phyloP scores from a whole-genome alignment of 2,113 vertebrate genomes.

The Podarcis muralis region DNA sequence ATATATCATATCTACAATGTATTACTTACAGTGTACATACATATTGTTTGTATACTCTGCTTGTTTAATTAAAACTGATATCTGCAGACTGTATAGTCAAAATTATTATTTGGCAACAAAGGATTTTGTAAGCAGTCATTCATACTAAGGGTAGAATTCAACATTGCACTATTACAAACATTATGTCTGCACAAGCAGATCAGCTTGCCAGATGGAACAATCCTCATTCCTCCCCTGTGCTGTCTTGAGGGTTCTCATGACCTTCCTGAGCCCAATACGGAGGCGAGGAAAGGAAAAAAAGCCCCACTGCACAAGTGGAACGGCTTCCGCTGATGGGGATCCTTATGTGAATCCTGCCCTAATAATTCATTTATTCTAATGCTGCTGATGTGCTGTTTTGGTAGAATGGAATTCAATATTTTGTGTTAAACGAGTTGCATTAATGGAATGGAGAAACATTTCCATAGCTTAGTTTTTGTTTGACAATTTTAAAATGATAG shows the following conservation, averaged over 20 bases:
- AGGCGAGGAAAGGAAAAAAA: not conserved
- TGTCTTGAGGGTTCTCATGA: too few relatives aligned
- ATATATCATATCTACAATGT: not conserved
- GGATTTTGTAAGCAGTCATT: not conserved
- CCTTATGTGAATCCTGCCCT: not conserved
- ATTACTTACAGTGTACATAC: too few relatives aligned
- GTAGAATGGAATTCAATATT: not conserved
- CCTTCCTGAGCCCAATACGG: too few relatives aligned
- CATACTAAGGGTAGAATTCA: too few relatives aligned
- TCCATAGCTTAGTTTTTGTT: not conserved
- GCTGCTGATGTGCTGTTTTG: not conserved
- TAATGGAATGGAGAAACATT: not conserved
- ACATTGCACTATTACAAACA: too few relatives aligned
- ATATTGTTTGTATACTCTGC: not conserved
- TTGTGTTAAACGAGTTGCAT: not conserved
- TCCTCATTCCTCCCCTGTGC: too few relatives aligned
- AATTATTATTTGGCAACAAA: not conserved
- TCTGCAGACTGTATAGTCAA: not conserved
- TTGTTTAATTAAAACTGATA: not conserved
- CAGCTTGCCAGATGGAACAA: too few relatives aligned
- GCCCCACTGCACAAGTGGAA: too few relatives aligned
- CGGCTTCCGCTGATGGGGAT: not conserved
- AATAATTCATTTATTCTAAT: not conserved
- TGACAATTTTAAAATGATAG: not conserved
- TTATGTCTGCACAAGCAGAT: too few relatives aligned